Evolutionary conservation across 2,797 vertebrate species (phyloP).

Genomic region (Zenarchopterus dispar): DNA sequence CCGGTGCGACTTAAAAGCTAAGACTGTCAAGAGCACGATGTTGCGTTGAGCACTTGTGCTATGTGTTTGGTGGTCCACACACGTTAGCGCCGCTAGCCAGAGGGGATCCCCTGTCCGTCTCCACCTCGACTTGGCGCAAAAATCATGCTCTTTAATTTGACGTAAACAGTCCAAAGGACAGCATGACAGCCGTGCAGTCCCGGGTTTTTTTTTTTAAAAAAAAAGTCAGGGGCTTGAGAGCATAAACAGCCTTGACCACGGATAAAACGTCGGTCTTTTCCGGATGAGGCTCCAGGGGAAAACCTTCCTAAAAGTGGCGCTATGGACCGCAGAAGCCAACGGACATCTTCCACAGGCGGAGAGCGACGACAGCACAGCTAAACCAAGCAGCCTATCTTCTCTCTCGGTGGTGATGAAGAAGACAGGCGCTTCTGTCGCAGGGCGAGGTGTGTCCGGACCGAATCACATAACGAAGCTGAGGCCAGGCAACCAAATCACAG

Average conservation of each 20-base stretch:
- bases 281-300: slow-evolving; percentile 17
- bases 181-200: slow-evolving; percentile 21
- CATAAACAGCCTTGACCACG: neutral
- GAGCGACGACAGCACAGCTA: neutral
- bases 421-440: slow-evolving; percentile 6
- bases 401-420: slow-evolving; percentile 1
- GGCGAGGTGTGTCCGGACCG: slow-evolving; percentile 28
- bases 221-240: neutral
- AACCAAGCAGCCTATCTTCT: too few relatives aligned
- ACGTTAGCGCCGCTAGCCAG: slow-evolving; percentile 59
- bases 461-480: slow-evolving; percentile 17
- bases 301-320: slow-evolving; percentile 42
- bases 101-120: slow-evolving; percentile 54
- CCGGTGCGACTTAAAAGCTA: slow-evolving; percentile 2
- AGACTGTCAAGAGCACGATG: fast-evolving
- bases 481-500: slow-evolving; percentile 65
- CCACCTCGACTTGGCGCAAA: slow-evolving; percentile 52
- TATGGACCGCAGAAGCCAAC: slow-evolving; percentile 21
- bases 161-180: neutral
- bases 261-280: slow-evolving; percentile 15
- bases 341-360: slow-evolving; percentile 40
- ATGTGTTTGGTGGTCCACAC: slow-evolving; percentile 15
- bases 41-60: neutral
- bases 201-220: too few relatives aligned
- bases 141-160: slow-evolving; percentile 40